Base-by-base conservation (phyloP, 2,113 vertebrate species). In the Blennius ocellaris region DNA sequence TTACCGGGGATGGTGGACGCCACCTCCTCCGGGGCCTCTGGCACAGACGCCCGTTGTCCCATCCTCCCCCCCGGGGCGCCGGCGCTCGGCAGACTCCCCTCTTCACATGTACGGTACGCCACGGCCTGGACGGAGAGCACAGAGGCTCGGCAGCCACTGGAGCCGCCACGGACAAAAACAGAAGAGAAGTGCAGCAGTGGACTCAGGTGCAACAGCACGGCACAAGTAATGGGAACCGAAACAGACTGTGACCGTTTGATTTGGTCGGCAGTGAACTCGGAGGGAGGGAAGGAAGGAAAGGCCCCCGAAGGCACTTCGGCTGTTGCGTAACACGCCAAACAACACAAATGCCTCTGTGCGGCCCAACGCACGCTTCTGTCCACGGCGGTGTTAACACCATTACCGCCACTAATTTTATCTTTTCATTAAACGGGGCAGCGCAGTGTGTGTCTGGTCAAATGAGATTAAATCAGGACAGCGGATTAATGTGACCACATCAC, bases 321-420 rank as follows among this genome's bases (percentile, higher is more conserved):
- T 43, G 69, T 79, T 82, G 73, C 73, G 2, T 74, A 89, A 85
- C 72, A 66, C 64, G n/a, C 54, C 40, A 17, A 74, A 84, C 49
- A 59, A 77, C 78, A 75, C 53, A 69, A 76, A 77, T 60, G 44
- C 50, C 51, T 64, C 49, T 66, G 43, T 63, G 52, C 8, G 49
- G 49, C 64, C 54, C 40, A 36, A 75, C 53, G 69, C 79, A 77
- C 64, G 44, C 50, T 55, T 64, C 49, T 66, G 43, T 63, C 49
- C 9, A 61, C 15, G 7, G 43, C 14, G 36, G 77, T 67, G 75
- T 76, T 81, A 80, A 85, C 68, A 16, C 49, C 41, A n/a, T 87
- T 83, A 56, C 56, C 1, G 43, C 0, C 1, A 14, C 66, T 78
- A 83, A 80, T 68, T 80, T 60, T 12, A 78, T 66, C 69, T 69